These are phyloP conservation scores for Nipponia nippon DNA, from an alignment of 2,113 vertebrate genomes.

Conservation along the genomic window DNA sequence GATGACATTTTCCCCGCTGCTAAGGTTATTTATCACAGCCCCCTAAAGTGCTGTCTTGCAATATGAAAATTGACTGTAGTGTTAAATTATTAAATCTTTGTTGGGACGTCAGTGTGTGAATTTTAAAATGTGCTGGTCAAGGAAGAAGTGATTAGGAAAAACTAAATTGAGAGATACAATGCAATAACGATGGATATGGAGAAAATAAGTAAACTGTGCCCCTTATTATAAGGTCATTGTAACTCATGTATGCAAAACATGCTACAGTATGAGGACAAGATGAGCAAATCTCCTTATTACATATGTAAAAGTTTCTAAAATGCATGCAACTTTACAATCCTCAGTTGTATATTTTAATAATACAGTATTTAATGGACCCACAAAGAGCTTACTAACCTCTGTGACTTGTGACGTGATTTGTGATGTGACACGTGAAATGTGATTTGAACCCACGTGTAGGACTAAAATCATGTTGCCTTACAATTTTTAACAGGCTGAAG, in stretches of 20 bases:
- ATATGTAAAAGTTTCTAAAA: neutral
- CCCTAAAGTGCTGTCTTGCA: neutral
- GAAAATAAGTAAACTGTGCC: neutral
- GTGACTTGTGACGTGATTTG: neutral
- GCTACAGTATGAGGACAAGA: neutral
- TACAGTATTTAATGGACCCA: neutral
- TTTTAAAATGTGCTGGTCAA: neutral
- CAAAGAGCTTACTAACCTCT: neutral
- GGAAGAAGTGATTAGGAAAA: neutral
- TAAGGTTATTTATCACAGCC: neutral
- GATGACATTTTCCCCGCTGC: neutral
- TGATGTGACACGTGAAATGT: neutral
- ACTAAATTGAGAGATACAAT: neutral
- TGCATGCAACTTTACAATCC: neutral
- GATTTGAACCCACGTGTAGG: neutral
- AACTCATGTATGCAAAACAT: neutral
- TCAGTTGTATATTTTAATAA: neutral
- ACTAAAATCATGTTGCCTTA: neutral
- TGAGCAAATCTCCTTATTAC: neutral
- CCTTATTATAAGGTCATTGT: neutral
- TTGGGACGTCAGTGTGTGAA: neutral
- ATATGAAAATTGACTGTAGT: neutral
- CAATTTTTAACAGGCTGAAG: conserved; percentile 60
- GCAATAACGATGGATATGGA: neutral
- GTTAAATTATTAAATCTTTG: neutral